Base-by-base conservation (phyloP, 2,797 vertebrate species). In the Heteromormyrus szaboi region DNA sequence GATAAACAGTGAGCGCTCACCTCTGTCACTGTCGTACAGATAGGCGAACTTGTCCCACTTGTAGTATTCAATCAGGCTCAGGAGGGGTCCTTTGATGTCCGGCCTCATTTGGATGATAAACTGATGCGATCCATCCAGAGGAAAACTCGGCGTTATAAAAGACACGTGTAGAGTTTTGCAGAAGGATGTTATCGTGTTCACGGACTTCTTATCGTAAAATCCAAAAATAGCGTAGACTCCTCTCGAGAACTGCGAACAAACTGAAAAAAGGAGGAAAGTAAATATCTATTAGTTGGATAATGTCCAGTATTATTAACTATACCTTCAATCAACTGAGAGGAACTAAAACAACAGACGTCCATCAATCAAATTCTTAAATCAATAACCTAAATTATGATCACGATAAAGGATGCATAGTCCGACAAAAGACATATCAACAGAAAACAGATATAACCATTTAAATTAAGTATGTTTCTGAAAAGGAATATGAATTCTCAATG, bases 31-130 rank as follows among this genome's bases (percentile, higher is more conserved):
- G 95, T 99, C 98, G 33, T 99, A 99, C 88, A 99, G 96, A 93
- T 99, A 99, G 0, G 98, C 98, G 76, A 99, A 99, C 94, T 99
- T 99, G 93, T 98, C 98, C 98, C 98, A 99, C 91, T 99, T 98
- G 94, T 99, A 99, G 95, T 99, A 99, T 91, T 99, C 98, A 0
- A 99, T 99, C 90, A 99, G 96, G 92, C 98, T 99, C 91, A 99
- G 97, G 79, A 99, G 97, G 0, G 98, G 98, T 88, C 98, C 98
- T 92, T 99, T 99, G 94, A 99, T 98, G 91, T 99, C 98, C 0
- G 98, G 98, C 92, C 98, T 96, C 98, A 99, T 99, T 95, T 99
- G 98, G 94, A 99, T 98, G 93, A 99, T 98, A 92, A 99, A 99
- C 91, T 99, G 98, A 93, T 99, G 98, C 0, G 95, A 97, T 88